Percentiles rank a stretch among this genome's conserved stretches.
Evolutionary conservation across 2,113 vertebrate species (phyloP).

Genomic region (Amblyopsis rosae): DNA sequence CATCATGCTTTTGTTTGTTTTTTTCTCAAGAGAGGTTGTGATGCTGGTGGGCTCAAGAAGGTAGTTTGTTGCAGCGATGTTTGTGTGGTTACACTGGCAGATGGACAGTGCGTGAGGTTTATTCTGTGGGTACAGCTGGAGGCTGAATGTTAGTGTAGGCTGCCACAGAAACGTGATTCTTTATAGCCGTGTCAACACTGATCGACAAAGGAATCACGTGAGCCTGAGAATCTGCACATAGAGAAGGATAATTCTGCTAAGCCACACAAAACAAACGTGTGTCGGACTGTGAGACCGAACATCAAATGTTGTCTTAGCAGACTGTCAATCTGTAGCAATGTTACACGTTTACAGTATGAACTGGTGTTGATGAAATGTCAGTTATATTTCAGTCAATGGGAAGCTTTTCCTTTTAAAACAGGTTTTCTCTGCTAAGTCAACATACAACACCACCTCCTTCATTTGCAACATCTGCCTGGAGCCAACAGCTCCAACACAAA

Average conservation of each 20-base stretch:
- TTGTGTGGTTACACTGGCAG: constrained; percentile 42
- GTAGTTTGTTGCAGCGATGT: constrained; percentile 48
- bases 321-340: neutral
- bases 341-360: neutral
- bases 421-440: constrained; percentile 39
- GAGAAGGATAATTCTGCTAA: neutral
- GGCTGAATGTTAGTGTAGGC: constrained; percentile 19
- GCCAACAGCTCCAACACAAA: constrained; percentile 72
- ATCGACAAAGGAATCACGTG: neutral
- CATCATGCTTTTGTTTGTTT: constrained; percentile 23
- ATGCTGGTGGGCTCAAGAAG: neutral
- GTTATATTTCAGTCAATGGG: constrained; percentile 11
- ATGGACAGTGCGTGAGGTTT: constrained; percentile 40
- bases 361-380: neutral
- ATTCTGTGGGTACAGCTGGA: constrained; percentile 55
- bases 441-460: constrained; percentile 65
- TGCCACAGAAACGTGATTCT: constrained; percentile 13
- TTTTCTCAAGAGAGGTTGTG: constrained; percentile 40
- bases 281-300: neutral
- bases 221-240: neutral
- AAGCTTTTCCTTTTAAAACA: constrained; percentile 33
- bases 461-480: constrained; percentile 75
- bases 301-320: neutral
- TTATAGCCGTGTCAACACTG: neutral
- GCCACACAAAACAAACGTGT: neutral